Evolutionary conservation across 2,113 vertebrate genomes (phyloP), one percentile per base, ranked within the genome.

Genomic region (Desmodus rotundus): DNA sequence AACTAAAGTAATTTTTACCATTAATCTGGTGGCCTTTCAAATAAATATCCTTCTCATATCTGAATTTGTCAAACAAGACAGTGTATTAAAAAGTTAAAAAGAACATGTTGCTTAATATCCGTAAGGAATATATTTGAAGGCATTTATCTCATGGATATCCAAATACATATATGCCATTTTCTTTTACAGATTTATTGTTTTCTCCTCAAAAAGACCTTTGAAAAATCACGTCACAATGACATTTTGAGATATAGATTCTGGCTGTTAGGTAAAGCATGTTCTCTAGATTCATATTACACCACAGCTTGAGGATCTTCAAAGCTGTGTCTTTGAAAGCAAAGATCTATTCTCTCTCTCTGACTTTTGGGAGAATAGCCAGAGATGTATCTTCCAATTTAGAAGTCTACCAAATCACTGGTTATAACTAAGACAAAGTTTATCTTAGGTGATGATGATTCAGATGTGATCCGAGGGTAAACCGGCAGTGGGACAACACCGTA

Each of bases 1-100:
- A 77, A 22, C 10, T 89, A 31, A 11, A 92, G 17, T 19, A 61
- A 41, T 95, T 96, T 94, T 84, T 95, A 96, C 92, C 67, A 56
- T 38, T 68, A 56, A 90, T 17, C 3, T 87, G 76, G 24, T 33
- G 41, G 76, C 84, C 1, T 1, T 36, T 91, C 13, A 95, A 87
- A 19, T 61, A 78, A 96, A 28, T 58, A 20, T 61, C 33, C 26
- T 95, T 65, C 38, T 67, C 26, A 52, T 89, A 61, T 86, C 58
- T 92, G 16, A 45, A 36, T 77, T 43, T 58, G 33, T 76, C 91
- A 65, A 72, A 61, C 5, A 70, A 65, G 33, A 15, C 2, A 31
- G 38, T 61, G 15, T 26, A 50, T 86, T 81, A 20, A 68, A 68
- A 70, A 85, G 22, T 10, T 76, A 36, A 94, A 81, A 65, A 0